Evolutionary conservation across 1,140 invertebrate genomes (phyloP), one percentile per base, ranked within the genome.

Genomic region (Drosophila parabipectinata): DNA sequence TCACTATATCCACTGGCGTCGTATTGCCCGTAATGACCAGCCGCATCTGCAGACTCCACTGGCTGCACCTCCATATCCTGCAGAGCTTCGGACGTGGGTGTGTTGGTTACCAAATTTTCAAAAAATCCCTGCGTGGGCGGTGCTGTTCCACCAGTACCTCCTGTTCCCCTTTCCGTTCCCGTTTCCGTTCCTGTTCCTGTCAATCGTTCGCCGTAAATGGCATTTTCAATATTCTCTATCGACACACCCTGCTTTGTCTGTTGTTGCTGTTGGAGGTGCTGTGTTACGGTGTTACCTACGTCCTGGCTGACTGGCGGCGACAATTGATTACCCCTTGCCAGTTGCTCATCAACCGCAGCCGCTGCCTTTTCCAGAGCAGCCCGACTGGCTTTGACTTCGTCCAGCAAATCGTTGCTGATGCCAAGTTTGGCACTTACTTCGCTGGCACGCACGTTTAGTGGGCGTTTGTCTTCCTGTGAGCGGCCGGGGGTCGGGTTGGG

Each of bases 141-240:
- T 12, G 56, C 28, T 45, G 57, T 51, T 10, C 56, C 21, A 1
- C 30, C 51, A 21, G 58, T 7, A 21, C 28, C 30, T 6, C 26
- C 51, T 28, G 66, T 9, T 32, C 32, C 34, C 21, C 21, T 21
- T 32, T 28, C 34, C 5, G 32, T 21, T 32, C 32, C 34, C 5
- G 32, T 10, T 41, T 39, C 47, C 52, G 45, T 53, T 52, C 60
- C 44, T 5, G 64, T 30, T 21, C 72, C 69, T 58, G 77, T 91
- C 72, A 91, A 64, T 24, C 88, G 77, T 73, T 91, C 90, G 48
- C 90, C 90, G 72, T 91, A 91, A 83, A 91, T 90, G 64, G 90
- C 90, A 77, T 91, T 91, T 83, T 91, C 90, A 79, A 91, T 91
- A 76, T 90, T 91, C 80, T 91, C 90, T 74, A 91, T 91, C 60